Evolutionary conservation across 1,140 invertebrate genomes (phyloP).

Genomic region (Triops cancriformis): DNA sequence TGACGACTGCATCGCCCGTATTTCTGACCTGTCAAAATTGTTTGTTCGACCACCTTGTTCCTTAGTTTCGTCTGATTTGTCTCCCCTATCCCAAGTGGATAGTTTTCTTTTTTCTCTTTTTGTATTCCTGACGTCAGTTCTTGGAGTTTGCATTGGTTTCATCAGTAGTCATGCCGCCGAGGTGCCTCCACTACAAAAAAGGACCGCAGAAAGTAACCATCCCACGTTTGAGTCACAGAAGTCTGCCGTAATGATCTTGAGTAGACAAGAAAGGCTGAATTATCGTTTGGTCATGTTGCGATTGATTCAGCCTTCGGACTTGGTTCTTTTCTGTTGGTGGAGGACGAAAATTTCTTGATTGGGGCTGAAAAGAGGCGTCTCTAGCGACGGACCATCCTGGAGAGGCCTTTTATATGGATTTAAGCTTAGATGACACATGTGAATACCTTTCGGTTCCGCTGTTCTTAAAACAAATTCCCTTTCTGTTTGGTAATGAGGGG

Average conservation of each 20-base stretch:
- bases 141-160: neutral
- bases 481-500: neutral
- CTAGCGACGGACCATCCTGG: constrained; percentile 1
- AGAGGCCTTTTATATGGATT: constrained; percentile 2
- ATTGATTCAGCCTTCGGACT: constrained; percentile 24
- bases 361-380: neutral
- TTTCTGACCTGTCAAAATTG: neutral
- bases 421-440: constrained; percentile 10
- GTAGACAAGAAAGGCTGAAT: constrained; percentile 6
- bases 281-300: constrained; percentile 12
- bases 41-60: constrained; percentile 16
- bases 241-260: neutral
- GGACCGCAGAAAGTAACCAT: neutral
- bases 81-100: neutral
- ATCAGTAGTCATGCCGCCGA: neutral
- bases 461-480: constrained; percentile 4
- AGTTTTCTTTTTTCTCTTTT: constrained; percentile 15
- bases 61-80: constrained; percentile 6
- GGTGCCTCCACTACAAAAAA: neutral
- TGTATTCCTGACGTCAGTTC: constrained; percentile 8
- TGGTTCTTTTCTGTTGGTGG: constrained; percentile 28
- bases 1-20: neutral
- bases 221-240: neutral
- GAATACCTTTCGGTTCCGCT: constrained; percentile 5
- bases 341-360: constrained; percentile 28